Percentiles rank a stretch among this genome's conserved stretches.
Evolutionary conservation across 2,113 vertebrate genomes (phyloP).

Genomic region (Speoplatyrhinus poulsoni): DNA sequence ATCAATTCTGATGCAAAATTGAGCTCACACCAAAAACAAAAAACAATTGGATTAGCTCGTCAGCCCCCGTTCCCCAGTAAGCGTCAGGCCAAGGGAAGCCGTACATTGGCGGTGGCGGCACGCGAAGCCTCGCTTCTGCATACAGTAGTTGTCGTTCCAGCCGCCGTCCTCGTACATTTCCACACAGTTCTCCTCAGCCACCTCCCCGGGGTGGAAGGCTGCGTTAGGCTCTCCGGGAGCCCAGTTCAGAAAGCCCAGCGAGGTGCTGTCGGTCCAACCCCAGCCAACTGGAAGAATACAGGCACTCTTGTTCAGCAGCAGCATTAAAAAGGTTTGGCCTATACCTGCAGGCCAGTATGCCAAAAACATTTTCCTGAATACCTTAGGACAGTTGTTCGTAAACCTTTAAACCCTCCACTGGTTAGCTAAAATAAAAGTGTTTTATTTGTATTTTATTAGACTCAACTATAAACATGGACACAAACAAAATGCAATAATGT

Average conservation of each 20-base stretch:
- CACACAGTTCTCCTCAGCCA: constrained; percentile 71
- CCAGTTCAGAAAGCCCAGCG: constrained; percentile 75
- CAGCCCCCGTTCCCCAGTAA: too few relatives aligned
- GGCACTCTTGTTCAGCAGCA: too few relatives aligned
- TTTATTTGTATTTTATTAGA: too few relatives aligned
- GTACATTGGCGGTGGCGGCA: constrained; percentile 74
- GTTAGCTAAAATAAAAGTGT: too few relatives aligned
- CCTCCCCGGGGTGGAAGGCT: constrained; percentile 61
- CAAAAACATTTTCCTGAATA: too few relatives aligned
- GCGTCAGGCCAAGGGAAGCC: not conserved
- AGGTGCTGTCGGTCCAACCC: constrained; percentile 71
- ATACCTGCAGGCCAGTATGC: too few relatives aligned
- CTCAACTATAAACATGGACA: too few relatives aligned
- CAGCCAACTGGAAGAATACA: constrained; percentile 65
- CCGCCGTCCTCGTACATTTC: constrained; percentile 76
- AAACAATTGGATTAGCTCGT: not conserved
- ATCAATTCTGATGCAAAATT: not conserved
- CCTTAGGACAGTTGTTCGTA: too few relatives aligned
- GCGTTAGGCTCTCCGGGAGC: constrained; percentile 71
- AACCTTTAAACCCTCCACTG: too few relatives aligned
- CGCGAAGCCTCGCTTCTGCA: constrained; percentile 71
- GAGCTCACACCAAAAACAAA: not conserved
- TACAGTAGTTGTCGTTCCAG: constrained; percentile 80
- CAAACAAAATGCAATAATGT: too few relatives aligned
- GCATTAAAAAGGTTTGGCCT: too few relatives aligned